phyloP scores from a whole-genome alignment of 2,113 vertebrate genomes.

The Bothrops jararaca region DNA sequence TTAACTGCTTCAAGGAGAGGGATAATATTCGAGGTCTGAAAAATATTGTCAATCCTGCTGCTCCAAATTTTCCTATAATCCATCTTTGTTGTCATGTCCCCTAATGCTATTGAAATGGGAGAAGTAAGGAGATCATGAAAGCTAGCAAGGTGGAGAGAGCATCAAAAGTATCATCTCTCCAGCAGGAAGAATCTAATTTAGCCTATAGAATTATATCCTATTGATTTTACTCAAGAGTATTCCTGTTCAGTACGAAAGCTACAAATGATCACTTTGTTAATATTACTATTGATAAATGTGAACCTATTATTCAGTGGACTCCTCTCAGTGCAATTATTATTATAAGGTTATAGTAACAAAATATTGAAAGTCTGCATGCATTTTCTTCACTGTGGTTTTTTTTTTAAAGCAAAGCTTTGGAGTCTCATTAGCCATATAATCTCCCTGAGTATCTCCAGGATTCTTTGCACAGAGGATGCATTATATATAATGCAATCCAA shows the following conservation, averaged over 20 bases:
- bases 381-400: not conserved
- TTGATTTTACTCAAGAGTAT: not conserved
- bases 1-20: no score
- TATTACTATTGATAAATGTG: not conserved
- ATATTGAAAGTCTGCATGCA: not conserved
- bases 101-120: not conserved
- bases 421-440: not conserved
- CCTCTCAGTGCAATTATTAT: not conserved
- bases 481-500: not conserved
- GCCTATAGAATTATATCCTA: not conserved
- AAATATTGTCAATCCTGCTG: not conserved
- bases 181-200: not conserved
- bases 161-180: not conserved
- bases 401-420: not conserved
- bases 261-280: not conserved
- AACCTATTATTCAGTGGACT: not conserved
- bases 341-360: not conserved
- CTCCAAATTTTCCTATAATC: no score
- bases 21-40: not conserved
- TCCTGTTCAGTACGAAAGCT: not conserved
- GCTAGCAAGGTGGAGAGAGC: not conserved
- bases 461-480: not conserved
- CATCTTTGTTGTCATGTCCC: no score
- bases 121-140: not conserved
- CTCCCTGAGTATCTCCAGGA: not conserved